A percentile compares a stretch with the other conserved stretches of the same genome.
Evolutionary conservation across 2,113 vertebrate species (phyloP).

Genomic region (Saccopteryx bilineata): DNA sequence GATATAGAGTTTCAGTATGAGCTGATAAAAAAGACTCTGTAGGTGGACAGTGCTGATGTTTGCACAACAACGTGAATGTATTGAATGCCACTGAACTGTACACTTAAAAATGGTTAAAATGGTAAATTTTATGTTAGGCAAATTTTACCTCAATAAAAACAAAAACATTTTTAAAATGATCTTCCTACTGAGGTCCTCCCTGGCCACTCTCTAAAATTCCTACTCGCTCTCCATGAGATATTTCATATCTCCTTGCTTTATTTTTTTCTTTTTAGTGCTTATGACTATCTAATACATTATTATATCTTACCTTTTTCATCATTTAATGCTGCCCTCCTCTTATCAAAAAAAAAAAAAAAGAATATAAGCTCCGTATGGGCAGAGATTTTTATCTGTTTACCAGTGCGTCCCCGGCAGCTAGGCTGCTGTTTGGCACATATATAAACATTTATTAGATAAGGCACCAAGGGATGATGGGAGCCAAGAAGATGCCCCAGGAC

Average conservation of each 20-base stretch:
- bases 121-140: background rate
- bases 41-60: background rate
- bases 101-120: background rate
- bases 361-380: background rate
- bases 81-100: background rate
- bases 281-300: background rate
- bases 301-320: background rate
- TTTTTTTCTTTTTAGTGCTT: constrained; percentile 9
- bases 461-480: background rate
- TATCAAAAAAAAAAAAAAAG: background rate
- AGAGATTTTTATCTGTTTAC: background rate
- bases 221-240: background rate
- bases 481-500: background rate
- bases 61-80: background rate
- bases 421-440: background rate
- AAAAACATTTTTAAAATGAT: background rate
- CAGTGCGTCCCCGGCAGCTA: background rate
- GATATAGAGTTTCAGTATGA: background rate
- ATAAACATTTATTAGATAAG: background rate
- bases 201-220: background rate
- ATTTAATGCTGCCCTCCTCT: background rate
- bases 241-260: background rate
- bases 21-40: background rate
- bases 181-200: background rate
- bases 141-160: constrained; percentile 36